Evolutionary conservation across 2,797 vertebrate genomes (phyloP).

Genomic region (Protonibea diacanthus): DNA sequence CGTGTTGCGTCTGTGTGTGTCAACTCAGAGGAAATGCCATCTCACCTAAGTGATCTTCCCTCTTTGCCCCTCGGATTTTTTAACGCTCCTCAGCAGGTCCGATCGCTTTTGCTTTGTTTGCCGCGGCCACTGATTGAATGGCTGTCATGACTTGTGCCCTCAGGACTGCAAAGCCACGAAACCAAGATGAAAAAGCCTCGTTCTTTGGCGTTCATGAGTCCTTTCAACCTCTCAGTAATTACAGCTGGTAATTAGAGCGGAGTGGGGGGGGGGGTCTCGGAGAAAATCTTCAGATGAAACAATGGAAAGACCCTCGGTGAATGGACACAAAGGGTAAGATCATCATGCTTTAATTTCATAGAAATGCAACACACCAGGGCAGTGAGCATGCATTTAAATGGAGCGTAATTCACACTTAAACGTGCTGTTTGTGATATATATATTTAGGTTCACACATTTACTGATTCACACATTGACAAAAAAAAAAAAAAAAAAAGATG

Average conservation of each 20-base stretch:
- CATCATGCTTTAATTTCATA: constrained; percentile 10
- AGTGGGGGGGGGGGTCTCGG: background rate
- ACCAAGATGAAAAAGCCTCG: constrained; percentile 39
- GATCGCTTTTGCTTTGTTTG: constrained; percentile 5
- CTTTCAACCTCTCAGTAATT: constrained; percentile 34
- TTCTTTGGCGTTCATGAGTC: constrained; percentile 41
- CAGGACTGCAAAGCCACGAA: constrained; percentile 35
- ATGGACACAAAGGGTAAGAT: constrained; percentile 69
- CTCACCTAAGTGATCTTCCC: constrained; percentile 52
- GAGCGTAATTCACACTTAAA: background rate
- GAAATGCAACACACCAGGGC: constrained; percentile 34
- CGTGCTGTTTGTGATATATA: background rate
- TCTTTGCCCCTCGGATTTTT: constrained; percentile 34
- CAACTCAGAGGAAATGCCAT: constrained; percentile 49
- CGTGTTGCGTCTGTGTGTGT: constrained; percentile 39
- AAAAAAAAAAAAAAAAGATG: background rate
- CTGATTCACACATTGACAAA: background rate
- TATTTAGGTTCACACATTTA: background rate
- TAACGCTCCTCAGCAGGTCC: constrained; percentile 12
- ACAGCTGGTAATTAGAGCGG: constrained; percentile 29
- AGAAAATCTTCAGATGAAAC: constrained; percentile 46
- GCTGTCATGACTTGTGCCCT: constrained; percentile 70
- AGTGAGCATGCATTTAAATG: constrained; percentile 1
- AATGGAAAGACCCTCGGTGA: constrained; percentile 50
- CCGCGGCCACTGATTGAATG: constrained; percentile 46